Evolutionary conservation across 2,113 vertebrate genomes (phyloP).

Genomic region (Riparia riparia): DNA sequence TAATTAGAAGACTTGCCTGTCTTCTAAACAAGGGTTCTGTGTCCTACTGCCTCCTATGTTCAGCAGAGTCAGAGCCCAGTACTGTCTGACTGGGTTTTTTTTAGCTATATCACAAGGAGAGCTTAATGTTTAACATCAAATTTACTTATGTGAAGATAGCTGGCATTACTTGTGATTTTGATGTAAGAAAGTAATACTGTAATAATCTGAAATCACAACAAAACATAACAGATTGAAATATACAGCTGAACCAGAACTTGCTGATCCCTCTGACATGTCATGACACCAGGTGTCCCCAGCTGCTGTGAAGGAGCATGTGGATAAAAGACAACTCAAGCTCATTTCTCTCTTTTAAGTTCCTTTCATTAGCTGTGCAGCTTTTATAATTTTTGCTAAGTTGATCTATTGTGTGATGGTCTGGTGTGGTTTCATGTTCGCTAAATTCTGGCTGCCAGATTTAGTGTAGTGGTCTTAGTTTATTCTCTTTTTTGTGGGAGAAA

Average conservation of each 20-base stretch:
- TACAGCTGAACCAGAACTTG: not conserved
- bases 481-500: too few relatives aligned
- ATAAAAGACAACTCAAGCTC: not conserved
- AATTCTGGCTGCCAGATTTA: too few relatives aligned
- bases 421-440: too few relatives aligned
- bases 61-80: not conserved
- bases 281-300: not conserved
- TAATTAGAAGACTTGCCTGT: not conserved
- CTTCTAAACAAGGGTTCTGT: not conserved
- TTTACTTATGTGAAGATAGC: not conserved
- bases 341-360: not conserved
- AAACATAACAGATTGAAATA: not conserved
- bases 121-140: not conserved
- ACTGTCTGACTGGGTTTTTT: not conserved
- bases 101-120: not conserved
- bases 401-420: fast-evolving
- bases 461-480: too few relatives aligned
- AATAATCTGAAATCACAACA: not conserved
- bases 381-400: not conserved
- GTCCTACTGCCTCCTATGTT: not conserved
- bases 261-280: not conserved
- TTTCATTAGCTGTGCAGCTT: not conserved
- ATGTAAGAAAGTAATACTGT: not conserved
- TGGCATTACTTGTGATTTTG: not conserved
- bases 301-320: not conserved